Base-by-base conservation (phyloP, 2,797 vertebrate species). In the Oophaga sylvatica region DNA sequence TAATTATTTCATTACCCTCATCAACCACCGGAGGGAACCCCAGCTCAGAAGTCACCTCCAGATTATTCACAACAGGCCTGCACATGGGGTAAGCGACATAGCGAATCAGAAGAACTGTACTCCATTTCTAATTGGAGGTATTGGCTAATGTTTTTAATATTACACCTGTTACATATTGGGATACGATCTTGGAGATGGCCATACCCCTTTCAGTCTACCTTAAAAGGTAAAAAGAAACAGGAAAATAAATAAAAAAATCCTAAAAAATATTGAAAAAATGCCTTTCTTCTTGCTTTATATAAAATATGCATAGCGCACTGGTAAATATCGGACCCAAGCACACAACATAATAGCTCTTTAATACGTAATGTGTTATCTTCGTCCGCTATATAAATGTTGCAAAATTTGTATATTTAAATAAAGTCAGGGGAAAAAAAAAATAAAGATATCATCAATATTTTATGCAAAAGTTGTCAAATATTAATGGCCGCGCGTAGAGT, bases 391-490 rank as follows among this genome's bases (percentile, higher is more conserved):
- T 73, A 63, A 84, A 62, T 26, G 35, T 65, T 63, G 45, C 20
- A 75, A 29, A 41, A 57, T 79, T 35, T 85, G 75, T 56, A 79
- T 79, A 79, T 86, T 60, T 86, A 80, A 80, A 86, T 79, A 79
- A 71, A 80, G 48, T 19, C 53, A 79, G 75, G 29, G 48, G 31
- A 83, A 79, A 35, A 59, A 81, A 53, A 53, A 79, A 35, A 59
- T 65, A 53, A 53, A 59, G 41, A 82, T 70, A n/a, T 7, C 82
- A 84, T 84, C 20, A 88, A 88, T 80, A 71, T 78, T 80, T 84
- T 45, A 88, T 84, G 82, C 22, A 22, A 79, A 84, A 63, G 59
- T 79, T 19, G 31, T 88, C 17, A 84, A 84, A 84, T 88, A 88
- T 88, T 88, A 84, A 88, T 84, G 65, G 8, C n/a, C 31, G 65